Percentiles rank a stretch among this genome's conserved stretches.
Evolutionary conservation across 1,140 invertebrate species (phyloP).

Genomic region (Tribolium madens): DNA sequence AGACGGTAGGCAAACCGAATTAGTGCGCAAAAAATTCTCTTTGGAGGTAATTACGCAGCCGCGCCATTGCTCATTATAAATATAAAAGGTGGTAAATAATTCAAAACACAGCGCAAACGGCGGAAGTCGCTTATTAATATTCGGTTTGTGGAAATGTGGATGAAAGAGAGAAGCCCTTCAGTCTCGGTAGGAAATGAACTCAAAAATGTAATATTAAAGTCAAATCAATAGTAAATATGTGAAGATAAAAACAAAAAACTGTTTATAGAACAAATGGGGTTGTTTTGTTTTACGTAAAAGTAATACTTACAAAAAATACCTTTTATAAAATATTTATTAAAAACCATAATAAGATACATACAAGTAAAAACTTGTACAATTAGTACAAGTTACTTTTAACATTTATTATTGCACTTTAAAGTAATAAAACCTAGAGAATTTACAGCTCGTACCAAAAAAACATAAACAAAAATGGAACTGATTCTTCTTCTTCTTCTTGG

Average conservation of each 20-base stretch:
- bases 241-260: neutral
- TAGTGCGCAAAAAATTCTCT: neutral
- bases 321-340: too few relatives aligned
- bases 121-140: constrained; percentile 21
- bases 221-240: constrained; percentile 9
- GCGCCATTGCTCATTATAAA: constrained; percentile 9
- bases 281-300: neutral
- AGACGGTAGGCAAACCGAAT: neutral
- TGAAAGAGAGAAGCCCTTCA: constrained; percentile 1
- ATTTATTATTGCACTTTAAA: too few relatives aligned
- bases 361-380: too few relatives aligned
- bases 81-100: constrained; percentile 13
- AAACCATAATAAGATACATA: too few relatives aligned
- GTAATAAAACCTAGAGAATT: too few relatives aligned
- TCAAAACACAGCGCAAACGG: neutral
- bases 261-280: neutral
- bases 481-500: too few relatives aligned
- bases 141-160: constrained; percentile 13
- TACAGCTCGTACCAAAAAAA: too few relatives aligned
- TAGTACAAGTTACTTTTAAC: too few relatives aligned
- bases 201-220: constrained; percentile 13
- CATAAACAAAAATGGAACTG: too few relatives aligned
- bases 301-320: too few relatives aligned
- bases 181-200: neutral
- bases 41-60: constrained; percentile 2